Evolutionary conservation across 2,113 vertebrate species (phyloP), one percentile per base, ranked within the genome.

Genomic region (Polypterus senegalus): DNA sequence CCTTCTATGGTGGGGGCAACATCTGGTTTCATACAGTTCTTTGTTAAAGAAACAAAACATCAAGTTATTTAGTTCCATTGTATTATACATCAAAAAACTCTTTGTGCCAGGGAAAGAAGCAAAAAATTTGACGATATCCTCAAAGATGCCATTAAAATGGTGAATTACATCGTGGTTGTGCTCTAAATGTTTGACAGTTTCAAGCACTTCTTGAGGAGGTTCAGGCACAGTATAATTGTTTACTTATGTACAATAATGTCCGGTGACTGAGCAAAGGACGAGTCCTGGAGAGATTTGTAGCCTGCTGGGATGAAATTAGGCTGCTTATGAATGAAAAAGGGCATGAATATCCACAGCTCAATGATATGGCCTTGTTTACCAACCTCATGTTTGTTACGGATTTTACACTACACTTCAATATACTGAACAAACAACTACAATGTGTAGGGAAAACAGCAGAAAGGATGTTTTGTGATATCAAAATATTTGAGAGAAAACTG

Each of bases 191-290:
- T 47, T 3, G 3, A 10, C 54, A 63, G 51, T 63, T 63, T 53
- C 62, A 63, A 53, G 51, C 51, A 46, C 54, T 57, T 63, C 54
- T 63, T 63, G 49, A 61, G 6, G 60, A 8, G 43, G 49, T 53
- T 5, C 60, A 61, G 60, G 4, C 48, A 61, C 48, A 61, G 11
- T 53, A 61, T 47, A 9, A 8, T 47, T 1, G 4, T 5, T 53
- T 51, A 63, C 53, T 63, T 49, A 56, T 63, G 61, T 63, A 63
- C 53, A 63, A 63, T 57, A 63, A 63, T 63, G 61, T 63, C 3
- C 48, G 44, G 52, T 63, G 54, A 46, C 53, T 27, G 27, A 27
- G 27, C 27, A 27, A 2, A 27, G 2, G 27, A 27, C 27, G 27
- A 27, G 27, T 27, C 27, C 27, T 27, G 27, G 27, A 27, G 27